Percentiles rank a stretch among this genome's conserved stretches.
Conservation (phyloP, 2,797 vertebrate species). For the Falco columbarius region DNA sequence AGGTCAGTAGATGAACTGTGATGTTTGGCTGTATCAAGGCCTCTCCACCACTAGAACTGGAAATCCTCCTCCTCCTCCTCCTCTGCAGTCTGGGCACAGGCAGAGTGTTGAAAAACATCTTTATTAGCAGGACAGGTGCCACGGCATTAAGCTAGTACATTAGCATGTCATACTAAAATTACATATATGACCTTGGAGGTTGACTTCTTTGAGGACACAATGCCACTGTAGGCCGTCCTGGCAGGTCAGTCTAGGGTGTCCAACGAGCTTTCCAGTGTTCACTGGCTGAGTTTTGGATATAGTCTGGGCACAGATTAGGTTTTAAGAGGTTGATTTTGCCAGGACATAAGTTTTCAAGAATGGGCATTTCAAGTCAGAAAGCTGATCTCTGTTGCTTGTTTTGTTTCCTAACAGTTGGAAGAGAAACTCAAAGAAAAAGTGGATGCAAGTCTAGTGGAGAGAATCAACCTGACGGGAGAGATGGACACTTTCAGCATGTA, state of each 20-base stretch:
- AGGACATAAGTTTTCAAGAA: neutral
- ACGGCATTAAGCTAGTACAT: neutral
- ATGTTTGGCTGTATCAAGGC: neutral
- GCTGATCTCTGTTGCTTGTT: slow-evolving; percentile 7
- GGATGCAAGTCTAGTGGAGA: slow-evolving; percentile 87
- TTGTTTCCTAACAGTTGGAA: slow-evolving; percentile 85
- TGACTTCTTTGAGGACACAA: neutral
- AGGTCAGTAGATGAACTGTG: slow-evolving; percentile 15
- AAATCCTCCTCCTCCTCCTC: neutral
- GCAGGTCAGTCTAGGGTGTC: neutral
- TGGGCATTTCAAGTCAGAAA: neutral
- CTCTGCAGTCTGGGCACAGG: slow-evolving; percentile 5
- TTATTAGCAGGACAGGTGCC: slow-evolving; percentile 31
- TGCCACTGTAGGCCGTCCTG: neutral
- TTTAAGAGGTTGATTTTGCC: neutral
- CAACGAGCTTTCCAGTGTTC: neutral
- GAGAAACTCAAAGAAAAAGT: slow-evolving; percentile 99
- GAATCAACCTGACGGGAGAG: slow-evolving; percentile 95
- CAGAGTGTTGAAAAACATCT: slow-evolving; percentile 19
- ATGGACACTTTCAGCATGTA: slow-evolving; percentile 99
- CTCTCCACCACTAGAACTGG: neutral
- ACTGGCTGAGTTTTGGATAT: neutral
- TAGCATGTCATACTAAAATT: neutral
- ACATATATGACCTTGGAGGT: neutral
- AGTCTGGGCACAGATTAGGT: neutral